Percentiles rank a stretch among this genome's conserved stretches.
These are phyloP conservation scores for Propithecus coquereli DNA, from an alignment of 2,113 vertebrate species.

Conservation along the genomic window DNA sequence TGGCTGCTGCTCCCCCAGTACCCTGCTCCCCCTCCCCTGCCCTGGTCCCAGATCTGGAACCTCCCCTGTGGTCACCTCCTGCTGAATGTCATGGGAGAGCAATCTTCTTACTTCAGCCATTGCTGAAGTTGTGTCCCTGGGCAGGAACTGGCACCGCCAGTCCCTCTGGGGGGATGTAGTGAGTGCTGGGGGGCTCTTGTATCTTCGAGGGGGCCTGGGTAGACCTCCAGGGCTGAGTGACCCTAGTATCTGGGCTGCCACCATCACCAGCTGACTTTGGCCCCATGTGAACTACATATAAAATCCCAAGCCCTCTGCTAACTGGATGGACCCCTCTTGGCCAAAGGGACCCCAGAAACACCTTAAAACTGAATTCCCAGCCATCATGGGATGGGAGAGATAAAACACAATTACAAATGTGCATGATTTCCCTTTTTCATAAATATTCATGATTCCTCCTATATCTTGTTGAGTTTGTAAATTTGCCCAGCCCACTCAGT, in stretches of 20 bases:
- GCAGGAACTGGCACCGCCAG: background rate
- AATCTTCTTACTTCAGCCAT: background rate
- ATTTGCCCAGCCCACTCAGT: too few relatives aligned
- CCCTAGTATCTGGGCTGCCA: background rate
- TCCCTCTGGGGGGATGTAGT: conserved; percentile 73
- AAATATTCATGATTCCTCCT: too few relatives aligned
- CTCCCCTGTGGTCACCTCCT: background rate
- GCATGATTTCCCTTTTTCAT: too few relatives aligned
- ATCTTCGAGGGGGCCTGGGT: conserved; percentile 26
- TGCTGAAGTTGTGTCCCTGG: rapidly evolving
- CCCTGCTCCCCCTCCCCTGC: background rate
- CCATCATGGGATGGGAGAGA: too few relatives aligned
- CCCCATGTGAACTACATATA: background rate
- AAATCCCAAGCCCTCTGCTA: too few relatives aligned
- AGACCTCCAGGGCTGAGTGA: background rate
- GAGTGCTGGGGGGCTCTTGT: conserved; percentile 78
- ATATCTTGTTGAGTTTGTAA: too few relatives aligned
- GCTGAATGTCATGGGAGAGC: background rate
- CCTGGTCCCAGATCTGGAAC: too few relatives aligned
- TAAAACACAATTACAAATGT: too few relatives aligned
- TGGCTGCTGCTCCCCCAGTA: background rate
- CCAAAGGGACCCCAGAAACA: too few relatives aligned
- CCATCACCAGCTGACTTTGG: background rate
- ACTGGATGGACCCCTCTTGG: too few relatives aligned
- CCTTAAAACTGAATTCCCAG: too few relatives aligned